These are phyloP conservation scores for Phylloscopus collybita DNA, from an alignment of 2,797 vertebrate species.

Conservation along the genomic window DNA sequence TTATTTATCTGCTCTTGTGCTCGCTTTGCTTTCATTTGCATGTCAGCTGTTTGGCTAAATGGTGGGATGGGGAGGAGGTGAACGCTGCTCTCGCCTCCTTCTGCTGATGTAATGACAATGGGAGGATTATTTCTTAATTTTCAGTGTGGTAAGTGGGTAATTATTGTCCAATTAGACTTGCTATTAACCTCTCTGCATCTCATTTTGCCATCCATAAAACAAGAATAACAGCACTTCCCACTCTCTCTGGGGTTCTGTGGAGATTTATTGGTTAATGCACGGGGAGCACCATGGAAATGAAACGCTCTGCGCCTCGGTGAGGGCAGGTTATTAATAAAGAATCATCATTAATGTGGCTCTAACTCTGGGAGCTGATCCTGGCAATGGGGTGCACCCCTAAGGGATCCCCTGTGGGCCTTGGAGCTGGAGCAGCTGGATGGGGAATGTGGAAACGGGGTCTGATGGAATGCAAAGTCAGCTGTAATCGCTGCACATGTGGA, in stretches of 20 bases:
- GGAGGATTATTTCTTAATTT: slow-evolving; percentile 69
- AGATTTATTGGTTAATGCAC: slow-evolving; percentile 41
- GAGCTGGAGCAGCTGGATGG: not conserved
- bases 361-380: not conserved
- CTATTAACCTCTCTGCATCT: slow-evolving; percentile 64
- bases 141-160: slow-evolving; percentile 60
- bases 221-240: slow-evolving; percentile 48
- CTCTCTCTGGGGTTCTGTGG: not conserved
- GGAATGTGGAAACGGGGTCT: not conserved
- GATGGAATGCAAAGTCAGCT: rapidly evolving
- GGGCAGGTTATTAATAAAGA: not conserved
- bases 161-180: slow-evolving; percentile 67
- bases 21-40: not conserved
- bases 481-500: rapidly evolving
- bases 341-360: rapidly evolving
- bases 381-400: rapidly evolving
- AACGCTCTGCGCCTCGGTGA: not conserved
- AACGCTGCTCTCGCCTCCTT: not conserved
- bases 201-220: slow-evolving; percentile 46
- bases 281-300: not conserved
- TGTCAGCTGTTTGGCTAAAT: slow-evolving; percentile 6
- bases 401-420: not conserved
- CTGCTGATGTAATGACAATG: slow-evolving; percentile 58
- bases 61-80: not conserved
- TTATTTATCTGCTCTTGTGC: not conserved